These are phyloP conservation scores for Hydrocynus forskahlii DNA, from an alignment of 2,797 vertebrate genomes.

Conservation along the genomic window DNA sequence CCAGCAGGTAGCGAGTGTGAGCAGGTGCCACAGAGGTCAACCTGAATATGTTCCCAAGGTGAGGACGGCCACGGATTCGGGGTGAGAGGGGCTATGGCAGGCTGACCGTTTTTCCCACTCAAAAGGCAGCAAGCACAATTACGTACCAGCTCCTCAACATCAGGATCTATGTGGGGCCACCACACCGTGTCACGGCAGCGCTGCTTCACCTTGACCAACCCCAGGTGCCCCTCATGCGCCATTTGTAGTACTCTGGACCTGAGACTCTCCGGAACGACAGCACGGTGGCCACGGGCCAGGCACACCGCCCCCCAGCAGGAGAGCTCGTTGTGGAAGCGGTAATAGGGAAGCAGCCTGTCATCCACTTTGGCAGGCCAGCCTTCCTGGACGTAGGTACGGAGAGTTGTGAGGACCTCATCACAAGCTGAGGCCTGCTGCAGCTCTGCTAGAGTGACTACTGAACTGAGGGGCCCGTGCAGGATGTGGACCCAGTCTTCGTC, in stretches of 20 bases:
- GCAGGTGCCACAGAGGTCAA: slow-evolving; percentile 39
- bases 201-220: slow-evolving; percentile 19
- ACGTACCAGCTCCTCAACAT: background rate
- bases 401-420: slow-evolving; percentile 11
- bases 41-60: slow-evolving; percentile 30
- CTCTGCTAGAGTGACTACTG: slow-evolving; percentile 17
- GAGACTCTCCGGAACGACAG: slow-evolving; percentile 5
- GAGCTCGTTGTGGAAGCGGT: slow-evolving; percentile 8
- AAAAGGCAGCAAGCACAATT: slow-evolving; percentile 8
- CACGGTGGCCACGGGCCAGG: background rate
- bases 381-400: slow-evolving; percentile 12
- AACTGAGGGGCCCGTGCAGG: slow-evolving; percentile 6
- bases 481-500: slow-evolving; percentile 21
- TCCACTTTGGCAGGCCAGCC: slow-evolving; percentile 31
- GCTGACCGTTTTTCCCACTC: slow-evolving; percentile 32
- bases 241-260: slow-evolving; percentile 9
- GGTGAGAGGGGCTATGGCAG: background rate
- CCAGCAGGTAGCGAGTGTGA: slow-evolving; percentile 16
- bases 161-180: slow-evolving; percentile 13
- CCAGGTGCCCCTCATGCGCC: slow-evolving; percentile 23
- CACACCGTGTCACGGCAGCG: slow-evolving; percentile 1
- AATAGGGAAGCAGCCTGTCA: background rate
- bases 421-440: background rate
- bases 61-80: slow-evolving; percentile 3
- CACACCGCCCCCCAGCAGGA: slow-evolving; percentile 34